Percentiles rank a stretch among this genome's conserved stretches.
phyloP scores from a whole-genome alignment of 2,888 invertebrate species.

The Steinernema scapterisci region DNA sequence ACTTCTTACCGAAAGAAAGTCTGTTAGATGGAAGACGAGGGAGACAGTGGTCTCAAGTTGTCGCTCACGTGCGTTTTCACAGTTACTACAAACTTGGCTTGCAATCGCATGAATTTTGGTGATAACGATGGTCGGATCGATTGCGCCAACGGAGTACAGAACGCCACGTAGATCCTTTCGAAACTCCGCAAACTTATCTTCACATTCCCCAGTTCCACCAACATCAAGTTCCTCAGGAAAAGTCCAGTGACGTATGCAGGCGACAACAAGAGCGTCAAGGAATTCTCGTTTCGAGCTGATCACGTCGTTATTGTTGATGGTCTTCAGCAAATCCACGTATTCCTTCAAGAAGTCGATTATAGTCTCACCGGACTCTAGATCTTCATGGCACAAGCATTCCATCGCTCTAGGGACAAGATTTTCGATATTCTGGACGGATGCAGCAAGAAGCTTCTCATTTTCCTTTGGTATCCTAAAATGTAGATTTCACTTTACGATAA shows the following conservation, averaged over 20 bases:
- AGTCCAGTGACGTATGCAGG: background rate
- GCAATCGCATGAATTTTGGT: background rate
- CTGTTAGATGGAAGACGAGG: background rate
- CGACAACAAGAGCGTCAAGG: background rate
- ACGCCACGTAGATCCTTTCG: constrained; percentile 48
- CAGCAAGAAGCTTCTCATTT: background rate
- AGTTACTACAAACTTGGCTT: background rate
- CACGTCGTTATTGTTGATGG: background rate
- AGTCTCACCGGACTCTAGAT: background rate
- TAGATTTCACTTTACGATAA: background rate
- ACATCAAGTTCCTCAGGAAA: constrained; percentile 47
- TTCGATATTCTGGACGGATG: background rate
- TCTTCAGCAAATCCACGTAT: background rate
- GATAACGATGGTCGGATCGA: constrained; percentile 14
- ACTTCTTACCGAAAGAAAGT: background rate
- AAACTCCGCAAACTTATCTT: constrained; percentile 51
- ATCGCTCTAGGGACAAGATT: background rate
- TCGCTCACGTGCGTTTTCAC: background rate
- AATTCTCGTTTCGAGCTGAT: background rate
- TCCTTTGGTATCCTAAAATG: constrained; percentile 7
- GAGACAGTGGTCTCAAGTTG: background rate
- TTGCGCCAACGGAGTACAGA: constrained; percentile 46
- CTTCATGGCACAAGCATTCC: background rate
- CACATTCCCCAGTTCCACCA: constrained; percentile 55
- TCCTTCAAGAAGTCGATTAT: constrained; percentile 4